Conservation (phyloP, 1,140 invertebrate species). For the Diorhabda sublineata region DNA sequence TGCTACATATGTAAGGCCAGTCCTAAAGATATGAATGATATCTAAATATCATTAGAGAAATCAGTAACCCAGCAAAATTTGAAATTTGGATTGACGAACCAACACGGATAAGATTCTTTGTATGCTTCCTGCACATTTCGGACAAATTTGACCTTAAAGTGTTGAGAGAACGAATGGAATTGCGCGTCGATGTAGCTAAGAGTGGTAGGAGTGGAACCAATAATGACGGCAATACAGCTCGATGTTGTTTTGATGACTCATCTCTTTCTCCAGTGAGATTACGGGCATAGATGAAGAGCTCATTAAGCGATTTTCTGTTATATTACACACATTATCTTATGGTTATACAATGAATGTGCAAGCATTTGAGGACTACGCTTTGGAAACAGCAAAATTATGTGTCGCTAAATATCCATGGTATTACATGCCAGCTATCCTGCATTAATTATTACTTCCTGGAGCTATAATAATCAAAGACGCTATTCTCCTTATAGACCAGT, state of each 20-base stretch:
- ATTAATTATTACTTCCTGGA: too few species aligned
- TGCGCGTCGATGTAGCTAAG: slow-evolving; percentile 40
- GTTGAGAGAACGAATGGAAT: slow-evolving; percentile 25
- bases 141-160: slow-evolving; percentile 11
- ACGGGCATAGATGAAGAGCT: slow-evolving; percentile 7
- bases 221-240: slow-evolving; percentile 43
- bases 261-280: slow-evolving; percentile 1
- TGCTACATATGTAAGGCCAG: slow-evolving; percentile 35
- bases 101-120: slow-evolving; percentile 7
- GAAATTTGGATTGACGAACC: too few species aligned
- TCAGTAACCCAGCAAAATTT: neutral
- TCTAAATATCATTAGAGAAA: slow-evolving; percentile 7
- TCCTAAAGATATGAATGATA: slow-evolving; percentile 33
- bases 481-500: too few species aligned
- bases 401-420: too few species aligned
- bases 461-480: too few species aligned
- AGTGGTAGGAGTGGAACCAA: slow-evolving; percentile 35
- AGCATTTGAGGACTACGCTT: neutral
- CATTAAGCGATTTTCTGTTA: neutral
- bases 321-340: neutral
- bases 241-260: slow-evolving; percentile 8
- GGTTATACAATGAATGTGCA: neutral
- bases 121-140: slow-evolving; percentile 16
- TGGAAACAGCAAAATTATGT: neutral
- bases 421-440: too few species aligned